A percentile compares a stretch with the other conserved stretches of the same genome.
Evolutionary conservation across 2,797 vertebrate genomes (phyloP).

Genomic region (Platyrinchus mystaceus): DNA sequence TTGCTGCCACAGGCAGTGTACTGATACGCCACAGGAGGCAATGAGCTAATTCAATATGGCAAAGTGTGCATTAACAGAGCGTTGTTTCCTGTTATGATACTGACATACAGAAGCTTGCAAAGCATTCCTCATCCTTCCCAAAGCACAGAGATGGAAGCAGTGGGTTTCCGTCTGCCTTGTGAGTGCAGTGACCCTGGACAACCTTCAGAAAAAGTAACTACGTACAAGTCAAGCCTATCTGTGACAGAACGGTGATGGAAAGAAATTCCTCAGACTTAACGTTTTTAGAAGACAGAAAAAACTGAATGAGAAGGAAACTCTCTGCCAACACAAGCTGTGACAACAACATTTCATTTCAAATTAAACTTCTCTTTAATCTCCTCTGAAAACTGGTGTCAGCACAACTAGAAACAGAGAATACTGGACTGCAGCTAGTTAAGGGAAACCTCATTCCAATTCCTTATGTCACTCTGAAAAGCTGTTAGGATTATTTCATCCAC

Average conservation of each 20-base stretch:
- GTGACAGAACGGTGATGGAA: background rate
- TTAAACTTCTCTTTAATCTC: conserved; percentile 4
- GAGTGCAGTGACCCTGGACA: background rate
- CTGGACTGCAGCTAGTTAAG: background rate
- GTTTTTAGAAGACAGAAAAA: background rate
- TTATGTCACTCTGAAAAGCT: background rate
- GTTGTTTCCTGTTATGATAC: background rate
- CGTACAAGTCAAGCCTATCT: background rate
- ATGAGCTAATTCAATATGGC: background rate
- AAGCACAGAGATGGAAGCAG: background rate
- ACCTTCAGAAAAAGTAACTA: background rate
- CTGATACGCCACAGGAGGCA: background rate
- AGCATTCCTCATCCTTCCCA: background rate
- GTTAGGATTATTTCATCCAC: background rate
- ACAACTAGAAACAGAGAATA: background rate
- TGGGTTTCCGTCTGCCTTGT: background rate
- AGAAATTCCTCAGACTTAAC: background rate
- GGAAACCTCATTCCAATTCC: background rate
- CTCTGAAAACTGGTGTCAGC: background rate
- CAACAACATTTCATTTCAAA: background rate
- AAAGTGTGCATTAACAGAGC: background rate
- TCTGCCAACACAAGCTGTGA: background rate
- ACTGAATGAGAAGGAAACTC: background rate
- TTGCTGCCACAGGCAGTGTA: fast-evolving
- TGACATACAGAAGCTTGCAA: background rate